Base-by-base conservation (phyloP, 2,797 vertebrate genomes). In the Pampus argenteus region DNA sequence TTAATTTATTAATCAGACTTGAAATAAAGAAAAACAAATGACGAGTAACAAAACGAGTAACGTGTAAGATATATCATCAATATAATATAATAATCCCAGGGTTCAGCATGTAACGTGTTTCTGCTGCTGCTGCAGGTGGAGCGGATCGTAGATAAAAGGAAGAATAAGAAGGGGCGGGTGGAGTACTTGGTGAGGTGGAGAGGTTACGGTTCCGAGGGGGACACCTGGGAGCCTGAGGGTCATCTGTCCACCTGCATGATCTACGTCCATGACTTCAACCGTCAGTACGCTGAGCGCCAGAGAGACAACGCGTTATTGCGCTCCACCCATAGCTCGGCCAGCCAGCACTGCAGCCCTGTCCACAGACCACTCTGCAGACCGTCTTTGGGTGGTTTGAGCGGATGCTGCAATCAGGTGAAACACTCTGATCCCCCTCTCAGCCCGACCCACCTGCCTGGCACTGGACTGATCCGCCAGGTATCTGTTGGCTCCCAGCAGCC, bases 161-260 rank as follows among this genome's bases (percentile, higher is more conserved):
- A 94, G 92, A 97, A 94, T 88, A 97, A 95, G 88, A 98, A 97
- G 85, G 97, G 97, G 38, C 95, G 95, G 91, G 95, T 95, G 9
- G 97, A 99, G 79, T 99, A 99, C 78, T 89, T 98, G 84, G 97
- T 99, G 17, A 93, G 96, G 55, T 99, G 98, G 97, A 95, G 97
- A 87, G 98, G 97, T 59, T 99, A 98, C 0, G 94, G 96, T 17
- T 95, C 94, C 0, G 97, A 97, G 73, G 96, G 96, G 0, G 98
- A 99, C 85, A 99, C 97, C 0, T 99, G 98, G 97, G 97, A 99
- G 75, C 97, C 97, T 0, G 98, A 99, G 84, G 95, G 92, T 75
- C 96, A 99, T 92, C 94, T 99, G 80, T 95, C 96, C 64, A 96
- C 95, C 77, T 99, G 98, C 76, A 94, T 96, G 89, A 94, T 96